A percentile compares a stretch with the other conserved stretches of the same genome.
Conservation (phyloP, 2,888 invertebrate species). For the Acanthosoma haemorrhoidale region DNA sequence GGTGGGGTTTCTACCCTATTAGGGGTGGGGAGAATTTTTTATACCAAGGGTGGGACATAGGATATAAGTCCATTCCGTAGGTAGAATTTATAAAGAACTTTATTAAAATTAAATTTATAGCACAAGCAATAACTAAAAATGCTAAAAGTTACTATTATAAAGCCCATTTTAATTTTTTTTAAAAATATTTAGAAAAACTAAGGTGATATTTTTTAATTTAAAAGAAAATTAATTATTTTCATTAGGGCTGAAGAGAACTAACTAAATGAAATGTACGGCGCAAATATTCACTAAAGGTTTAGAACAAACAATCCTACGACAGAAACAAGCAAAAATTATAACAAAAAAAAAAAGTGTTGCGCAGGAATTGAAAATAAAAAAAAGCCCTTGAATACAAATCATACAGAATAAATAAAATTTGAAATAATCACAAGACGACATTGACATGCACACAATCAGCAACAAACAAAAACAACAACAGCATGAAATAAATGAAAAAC, state of each 20-base stretch:
- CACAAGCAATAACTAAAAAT: no score
- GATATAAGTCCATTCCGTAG: background rate
- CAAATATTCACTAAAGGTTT: no score
- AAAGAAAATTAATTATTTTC: background rate
- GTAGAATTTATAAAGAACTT: no score
- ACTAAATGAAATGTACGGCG: background rate
- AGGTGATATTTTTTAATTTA: no score
- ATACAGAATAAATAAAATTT: background rate
- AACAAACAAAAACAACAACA: background rate
- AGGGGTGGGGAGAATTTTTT: background rate
- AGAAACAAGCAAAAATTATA: background rate
- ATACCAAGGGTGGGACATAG: background rate
- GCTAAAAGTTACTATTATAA: no score
- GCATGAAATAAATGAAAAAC: background rate
- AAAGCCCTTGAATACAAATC: background rate
- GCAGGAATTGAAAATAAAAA: no score
- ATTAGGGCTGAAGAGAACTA: background rate
- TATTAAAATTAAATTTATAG: no score
- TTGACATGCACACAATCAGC: conserved; percentile 5
- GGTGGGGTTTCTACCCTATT: background rate
- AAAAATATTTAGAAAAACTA: no score
- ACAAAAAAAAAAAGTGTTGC: background rate
- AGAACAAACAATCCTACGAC: background rate
- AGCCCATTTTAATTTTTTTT: no score
- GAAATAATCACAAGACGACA: conserved; percentile 14